Evolutionary conservation across 2,888 invertebrate genomes (phyloP).

Genomic region (Ptychoptera albimana): DNA sequence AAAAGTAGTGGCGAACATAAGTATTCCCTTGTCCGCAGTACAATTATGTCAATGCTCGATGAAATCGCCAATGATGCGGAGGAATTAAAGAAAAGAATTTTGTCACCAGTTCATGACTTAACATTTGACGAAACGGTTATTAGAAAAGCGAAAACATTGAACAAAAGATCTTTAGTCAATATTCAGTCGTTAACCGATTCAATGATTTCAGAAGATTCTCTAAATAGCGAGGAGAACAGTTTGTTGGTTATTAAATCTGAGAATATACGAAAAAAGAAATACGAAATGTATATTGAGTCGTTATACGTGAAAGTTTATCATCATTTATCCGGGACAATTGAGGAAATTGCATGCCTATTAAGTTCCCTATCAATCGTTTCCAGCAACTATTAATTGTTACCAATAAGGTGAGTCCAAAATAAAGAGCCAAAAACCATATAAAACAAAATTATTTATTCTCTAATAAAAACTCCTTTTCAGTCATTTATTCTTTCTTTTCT

Average conservation of each 20-base stretch:
- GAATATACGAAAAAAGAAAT: conserved; percentile 2
- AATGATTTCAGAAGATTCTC: no score
- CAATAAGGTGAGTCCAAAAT: no score
- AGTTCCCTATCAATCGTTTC: no score
- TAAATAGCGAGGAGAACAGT: no score
- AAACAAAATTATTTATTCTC: no score
- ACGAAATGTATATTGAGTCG: conserved; percentile 5
- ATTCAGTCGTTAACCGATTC: no score
- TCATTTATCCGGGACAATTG: conserved; percentile 4
- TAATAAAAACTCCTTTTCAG: no score
- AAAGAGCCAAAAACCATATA: no score
- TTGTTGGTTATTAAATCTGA: conserved; percentile 7
- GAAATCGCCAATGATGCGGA: conserved; percentile 3
- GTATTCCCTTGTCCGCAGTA: conserved; percentile 6
- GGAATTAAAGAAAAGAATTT: background rate
- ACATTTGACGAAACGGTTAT: conserved; percentile 5
- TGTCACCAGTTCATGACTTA: conserved; percentile 3
- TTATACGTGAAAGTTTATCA: conserved; percentile 5
- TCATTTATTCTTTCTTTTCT: no score
- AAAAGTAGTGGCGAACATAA: conserved; percentile 7
- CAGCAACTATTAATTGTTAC: no score
- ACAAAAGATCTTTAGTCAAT: no score
- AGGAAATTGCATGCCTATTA: conserved; percentile 6
- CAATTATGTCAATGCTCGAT: conserved; percentile 4
- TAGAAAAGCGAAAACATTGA: background rate